Conservation (phyloP, 1,140 invertebrate species). For the Rhyacophila brunnea region DNA sequence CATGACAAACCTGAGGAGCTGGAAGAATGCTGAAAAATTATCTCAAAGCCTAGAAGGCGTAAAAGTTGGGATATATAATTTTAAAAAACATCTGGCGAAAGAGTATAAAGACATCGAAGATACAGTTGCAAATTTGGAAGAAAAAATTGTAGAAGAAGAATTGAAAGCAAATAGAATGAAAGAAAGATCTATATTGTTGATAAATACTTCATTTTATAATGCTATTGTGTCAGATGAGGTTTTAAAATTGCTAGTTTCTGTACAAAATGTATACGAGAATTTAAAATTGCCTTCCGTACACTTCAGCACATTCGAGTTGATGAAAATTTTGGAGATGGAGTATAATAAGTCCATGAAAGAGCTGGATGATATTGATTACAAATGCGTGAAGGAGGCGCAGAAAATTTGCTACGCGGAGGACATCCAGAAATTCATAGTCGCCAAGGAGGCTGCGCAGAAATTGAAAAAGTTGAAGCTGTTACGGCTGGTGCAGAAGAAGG, state of each 20-base stretch:
- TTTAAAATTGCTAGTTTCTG: constrained; percentile 58
- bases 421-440: constrained; percentile 55
- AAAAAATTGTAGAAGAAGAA: constrained; percentile 39
- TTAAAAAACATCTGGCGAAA: constrained; percentile 39
- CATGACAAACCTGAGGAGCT: constrained; percentile 62
- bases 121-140: constrained; percentile 38
- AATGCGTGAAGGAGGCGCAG: constrained; percentile 57
- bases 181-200: constrained; percentile 44
- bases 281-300: constrained; percentile 58
- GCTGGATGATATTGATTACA: constrained; percentile 58
- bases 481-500: too few species aligned
- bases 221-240: constrained; percentile 57
- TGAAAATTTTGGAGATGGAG: constrained; percentile 60
- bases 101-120: constrained; percentile 38
- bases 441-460: constrained; percentile 59
- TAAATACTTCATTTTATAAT: constrained; percentile 50
- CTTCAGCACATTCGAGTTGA: constrained; percentile 55
- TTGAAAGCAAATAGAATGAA: constrained; percentile 45
- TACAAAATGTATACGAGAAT: constrained; percentile 65
- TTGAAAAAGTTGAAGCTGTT: constrained; percentile 44
- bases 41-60: constrained; percentile 55
- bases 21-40: constrained; percentile 62
- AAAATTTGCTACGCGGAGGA: constrained; percentile 60
- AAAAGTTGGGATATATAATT: not conserved
- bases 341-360: constrained; percentile 58